Conservation (phyloP, 2,113 vertebrate genomes). For the Ciconia boyciana region DNA sequence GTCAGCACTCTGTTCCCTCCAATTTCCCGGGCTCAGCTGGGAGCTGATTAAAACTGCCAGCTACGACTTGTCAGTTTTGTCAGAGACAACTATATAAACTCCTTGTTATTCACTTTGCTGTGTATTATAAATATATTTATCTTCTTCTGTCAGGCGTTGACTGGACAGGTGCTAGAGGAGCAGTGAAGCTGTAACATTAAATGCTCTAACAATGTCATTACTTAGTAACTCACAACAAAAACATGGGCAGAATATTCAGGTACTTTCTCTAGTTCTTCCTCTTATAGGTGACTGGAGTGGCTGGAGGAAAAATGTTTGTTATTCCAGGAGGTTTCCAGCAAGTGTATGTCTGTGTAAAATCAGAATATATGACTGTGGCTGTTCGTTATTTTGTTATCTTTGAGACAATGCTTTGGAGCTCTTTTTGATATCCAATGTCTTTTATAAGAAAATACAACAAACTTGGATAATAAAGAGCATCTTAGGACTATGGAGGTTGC, state of each 20-base stretch:
- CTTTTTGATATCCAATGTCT: neutral
- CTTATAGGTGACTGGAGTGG: neutral
- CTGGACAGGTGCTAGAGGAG: slow-evolving; percentile 63
- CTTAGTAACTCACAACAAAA: neutral
- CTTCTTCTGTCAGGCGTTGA: slow-evolving; percentile 58
- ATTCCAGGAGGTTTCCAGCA: neutral
- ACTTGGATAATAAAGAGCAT: neutral
- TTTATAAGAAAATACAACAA: neutral
- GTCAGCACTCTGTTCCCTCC: slow-evolving; percentile 59
- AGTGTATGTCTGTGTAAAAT: neutral
- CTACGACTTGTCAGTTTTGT: slow-evolving; percentile 57
- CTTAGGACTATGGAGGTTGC: neutral
- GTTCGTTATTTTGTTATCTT: neutral
- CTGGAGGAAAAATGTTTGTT: neutral
- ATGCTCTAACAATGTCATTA: slow-evolving; percentile 18
- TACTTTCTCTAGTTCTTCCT: neutral
- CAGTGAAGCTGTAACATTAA: slow-evolving; percentile 18
- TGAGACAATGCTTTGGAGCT: neutral
- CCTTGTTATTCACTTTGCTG: slow-evolving; percentile 68
- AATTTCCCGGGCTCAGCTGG: slow-evolving; percentile 69
- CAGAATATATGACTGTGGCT: neutral
- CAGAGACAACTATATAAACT: slow-evolving; percentile 62
- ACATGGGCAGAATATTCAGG: neutral
- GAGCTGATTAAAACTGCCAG: slow-evolving; percentile 70
- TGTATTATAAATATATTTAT: slow-evolving; percentile 77